Base-by-base conservation (phyloP, 92 coral and sea anemone genomes). In the Paramuricea clavata region DNA sequence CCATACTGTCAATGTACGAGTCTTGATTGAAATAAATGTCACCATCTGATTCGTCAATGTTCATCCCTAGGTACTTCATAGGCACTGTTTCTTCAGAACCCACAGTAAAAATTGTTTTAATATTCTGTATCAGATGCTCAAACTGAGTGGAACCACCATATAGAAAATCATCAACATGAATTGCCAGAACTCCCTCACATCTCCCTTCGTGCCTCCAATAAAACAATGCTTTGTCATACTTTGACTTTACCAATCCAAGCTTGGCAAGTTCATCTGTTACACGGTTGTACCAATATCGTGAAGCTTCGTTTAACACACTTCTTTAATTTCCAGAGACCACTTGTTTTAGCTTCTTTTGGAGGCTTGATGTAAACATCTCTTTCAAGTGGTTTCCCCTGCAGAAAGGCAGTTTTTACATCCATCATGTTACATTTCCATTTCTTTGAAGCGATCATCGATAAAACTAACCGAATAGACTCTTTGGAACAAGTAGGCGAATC, bases 221-320 rank as follows among this genome's bases (percentile, higher is more conserved):
- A 56, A 56, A 56, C 27, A 28, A 30, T 2, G 72, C 72, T n/a
- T 28, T 32, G 22, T n/a, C 30, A 28, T 65, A 65, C 35, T 28
- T 21, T 12, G 72, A 65, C 72, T 19, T 65, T 65, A n/a, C 72
- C 30, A 65, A 30, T 30, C 34, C 72, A 28, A 65, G 27, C 35
- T 65, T 21, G 34, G 72, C 30, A 65, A 65, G 72, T 56, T 56
- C 64, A 17, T 56, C 64, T 56, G 64, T 56, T 56, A 56, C 21
- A 56, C 64, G 64, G 64, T 56, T 56, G 27, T 56, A 56, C 64
- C 64, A 69, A 22, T 15, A 21, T 69, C 76, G 7, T 32, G 76
- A 69, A 1, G 76, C 76, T 35, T 69, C 76, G 31, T 69, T 69
- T 69, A 69, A 69, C 43, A 35, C 76, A 69, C 35, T 69, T 69